phyloP scores from a whole-genome alignment of 2,113 vertebrate genomes.

The Physeter macrocephalus region DNA sequence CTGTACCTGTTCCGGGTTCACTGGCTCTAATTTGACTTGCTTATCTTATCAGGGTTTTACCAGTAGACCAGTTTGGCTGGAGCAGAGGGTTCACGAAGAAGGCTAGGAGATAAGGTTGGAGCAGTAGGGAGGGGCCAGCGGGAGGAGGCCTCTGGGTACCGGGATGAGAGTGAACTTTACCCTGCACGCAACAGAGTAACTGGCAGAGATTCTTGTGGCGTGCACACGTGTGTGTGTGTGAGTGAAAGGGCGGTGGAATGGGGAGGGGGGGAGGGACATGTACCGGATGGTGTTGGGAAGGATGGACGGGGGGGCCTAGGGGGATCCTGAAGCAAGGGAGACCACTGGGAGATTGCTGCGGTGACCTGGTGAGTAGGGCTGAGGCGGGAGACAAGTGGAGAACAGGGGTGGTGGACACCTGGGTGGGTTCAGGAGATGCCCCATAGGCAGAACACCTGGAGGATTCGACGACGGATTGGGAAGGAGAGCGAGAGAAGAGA shows the following conservation, averaged over 20 bases:
- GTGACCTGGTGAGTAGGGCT: background rate
- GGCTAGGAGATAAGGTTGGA: background rate
- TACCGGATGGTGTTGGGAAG: background rate
- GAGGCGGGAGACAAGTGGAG: background rate
- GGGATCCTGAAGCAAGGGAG: background rate
- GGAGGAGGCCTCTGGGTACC: background rate
- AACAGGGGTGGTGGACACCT: too few relatives aligned
- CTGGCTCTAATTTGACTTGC: background rate
- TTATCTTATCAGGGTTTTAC: constrained; percentile 59
- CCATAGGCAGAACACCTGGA: background rate
- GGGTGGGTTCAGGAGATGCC: background rate
- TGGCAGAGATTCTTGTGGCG: background rate
- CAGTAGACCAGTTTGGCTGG: background rate
- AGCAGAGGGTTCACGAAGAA: background rate
- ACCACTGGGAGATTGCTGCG: rapidly evolving
- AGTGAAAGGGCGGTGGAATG: rapidly evolving
- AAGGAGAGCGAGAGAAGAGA: background rate
- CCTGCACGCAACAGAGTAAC: background rate
- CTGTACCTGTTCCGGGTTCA: background rate
- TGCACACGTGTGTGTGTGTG: background rate
- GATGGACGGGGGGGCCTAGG: rapidly evolving
- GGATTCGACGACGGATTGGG: rapidly evolving
- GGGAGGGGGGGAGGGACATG: background rate
- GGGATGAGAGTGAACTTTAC: background rate
- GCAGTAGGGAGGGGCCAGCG: rapidly evolving